These are phyloP conservation scores for Streptopelia turtur DNA, from an alignment of 2,797 vertebrate genomes.

Conservation along the genomic window DNA sequence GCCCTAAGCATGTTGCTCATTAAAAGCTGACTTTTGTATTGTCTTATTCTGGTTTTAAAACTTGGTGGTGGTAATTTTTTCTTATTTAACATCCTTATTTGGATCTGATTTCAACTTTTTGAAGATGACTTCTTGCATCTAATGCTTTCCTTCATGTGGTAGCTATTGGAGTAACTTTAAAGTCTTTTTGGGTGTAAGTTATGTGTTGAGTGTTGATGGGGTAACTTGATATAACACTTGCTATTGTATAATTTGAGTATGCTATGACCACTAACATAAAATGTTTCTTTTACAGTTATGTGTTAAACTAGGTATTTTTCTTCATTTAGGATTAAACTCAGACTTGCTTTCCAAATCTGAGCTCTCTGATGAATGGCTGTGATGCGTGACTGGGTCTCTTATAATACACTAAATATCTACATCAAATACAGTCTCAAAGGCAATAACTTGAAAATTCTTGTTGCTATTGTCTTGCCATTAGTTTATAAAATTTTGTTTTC, in stretches of 20 bases:
- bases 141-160: background rate
- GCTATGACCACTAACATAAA: background rate
- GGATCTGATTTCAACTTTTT: background rate
- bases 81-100: background rate
- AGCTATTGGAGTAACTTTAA: background rate
- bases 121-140: background rate
- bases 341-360: background rate
- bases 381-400: constrained; percentile 9
- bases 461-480: background rate
- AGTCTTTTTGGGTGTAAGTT: background rate
- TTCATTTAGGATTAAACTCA: constrained; percentile 45
- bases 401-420: background rate
- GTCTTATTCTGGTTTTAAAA: background rate
- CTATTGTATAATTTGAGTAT: background rate
- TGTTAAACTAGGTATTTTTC: constrained; percentile 8
- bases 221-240: background rate
- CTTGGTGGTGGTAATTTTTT: background rate
- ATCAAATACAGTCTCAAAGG: constrained; percentile 7
- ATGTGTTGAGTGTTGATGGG: background rate
- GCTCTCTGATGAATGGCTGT: constrained; percentile 13
- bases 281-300: background rate
- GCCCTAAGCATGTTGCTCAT: background rate
- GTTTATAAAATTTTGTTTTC: background rate
- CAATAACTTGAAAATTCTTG: constrained; percentile 10
- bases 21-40: background rate